Percentiles rank a stretch among this genome's conserved stretches.
Evolutionary conservation across 2,797 vertebrate species (phyloP).

Genomic region (Phrynocephalus guinanensis): DNA sequence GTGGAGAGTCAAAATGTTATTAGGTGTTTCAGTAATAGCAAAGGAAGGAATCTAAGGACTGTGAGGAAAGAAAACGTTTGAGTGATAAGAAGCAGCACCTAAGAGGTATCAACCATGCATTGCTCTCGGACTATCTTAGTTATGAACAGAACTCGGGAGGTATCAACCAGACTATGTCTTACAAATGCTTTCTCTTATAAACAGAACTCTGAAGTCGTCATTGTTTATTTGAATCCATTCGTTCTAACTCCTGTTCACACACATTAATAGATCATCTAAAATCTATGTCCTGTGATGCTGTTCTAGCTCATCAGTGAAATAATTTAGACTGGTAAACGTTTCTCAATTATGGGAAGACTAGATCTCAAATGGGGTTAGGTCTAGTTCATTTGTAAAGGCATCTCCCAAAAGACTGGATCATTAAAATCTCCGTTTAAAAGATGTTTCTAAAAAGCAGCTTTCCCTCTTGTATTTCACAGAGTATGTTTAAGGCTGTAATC

Average conservation of each 20-base stretch:
- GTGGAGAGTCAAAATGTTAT: not conserved
- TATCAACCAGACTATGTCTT: not conserved
- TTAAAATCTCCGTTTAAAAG: conserved; percentile 12
- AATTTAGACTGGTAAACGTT: not conserved
- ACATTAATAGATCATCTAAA: too few relatives aligned
- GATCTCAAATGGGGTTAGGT: not conserved
- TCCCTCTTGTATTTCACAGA: not conserved
- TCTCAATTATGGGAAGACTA: not conserved
- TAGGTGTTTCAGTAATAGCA: not conserved
- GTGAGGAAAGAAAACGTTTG: not conserved
- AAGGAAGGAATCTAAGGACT: not conserved
- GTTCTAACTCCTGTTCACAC: not conserved
- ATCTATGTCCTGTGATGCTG: not conserved
- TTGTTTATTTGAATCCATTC: not conserved
- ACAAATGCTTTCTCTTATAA: not conserved
- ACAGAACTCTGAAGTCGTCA: not conserved
- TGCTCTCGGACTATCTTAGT: not conserved
- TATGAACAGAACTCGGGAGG: not conserved
- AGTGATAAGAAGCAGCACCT: not conserved
- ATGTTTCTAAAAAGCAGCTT: conserved; percentile 34
- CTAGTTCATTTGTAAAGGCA: not conserved
- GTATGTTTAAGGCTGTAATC: conserved; percentile 54
- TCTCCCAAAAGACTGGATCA: not conserved
- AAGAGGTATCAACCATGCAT: not conserved
- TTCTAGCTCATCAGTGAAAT: not conserved